These are phyloP conservation scores for Torymus tubicola DNA, from an alignment of 2,888 invertebrate species.

Conservation along the genomic window DNA sequence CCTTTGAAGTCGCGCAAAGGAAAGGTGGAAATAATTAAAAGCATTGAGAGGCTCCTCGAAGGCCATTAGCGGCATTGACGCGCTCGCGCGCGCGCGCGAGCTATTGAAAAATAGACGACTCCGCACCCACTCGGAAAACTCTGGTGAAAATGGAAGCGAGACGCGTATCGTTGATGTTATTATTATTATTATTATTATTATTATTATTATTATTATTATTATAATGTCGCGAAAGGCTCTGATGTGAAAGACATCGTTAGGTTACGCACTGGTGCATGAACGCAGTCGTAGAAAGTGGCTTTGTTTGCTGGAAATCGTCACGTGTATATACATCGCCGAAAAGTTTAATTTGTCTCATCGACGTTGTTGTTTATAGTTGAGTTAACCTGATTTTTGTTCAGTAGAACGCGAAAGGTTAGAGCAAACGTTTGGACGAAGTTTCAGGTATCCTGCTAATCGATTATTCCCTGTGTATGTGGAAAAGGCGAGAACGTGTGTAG, in stretches of 20 bases:
- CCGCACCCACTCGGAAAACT: not conserved
- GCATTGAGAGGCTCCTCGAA: conserved; percentile 68
- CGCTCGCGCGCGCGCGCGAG: conserved; percentile 57
- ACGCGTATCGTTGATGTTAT: no score
- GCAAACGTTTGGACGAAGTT: no score
- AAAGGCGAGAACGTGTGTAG: no score
- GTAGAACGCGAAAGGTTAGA: no score
- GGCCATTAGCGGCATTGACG: conserved; percentile 68
- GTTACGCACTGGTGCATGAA: not conserved
- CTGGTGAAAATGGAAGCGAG: not conserved
- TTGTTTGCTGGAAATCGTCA: no score
- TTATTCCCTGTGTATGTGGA: no score
- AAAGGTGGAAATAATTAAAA: conserved; percentile 73
- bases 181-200: not conserved
- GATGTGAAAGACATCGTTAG: conserved; percentile 9
- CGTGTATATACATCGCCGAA: no score
- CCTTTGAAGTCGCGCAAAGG: conserved; percentile 59
- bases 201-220: conserved; percentile 5
- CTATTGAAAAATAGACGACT: conserved; percentile 45
- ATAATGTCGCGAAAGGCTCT: not conserved
- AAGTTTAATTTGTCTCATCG: no score
- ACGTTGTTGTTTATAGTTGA: no score
- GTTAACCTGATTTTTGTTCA: no score
- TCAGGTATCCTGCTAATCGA: no score
- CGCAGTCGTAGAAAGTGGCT: no score